Conservation (phyloP, 2,888 invertebrate species). For the Coelinius sp. region DNA sequence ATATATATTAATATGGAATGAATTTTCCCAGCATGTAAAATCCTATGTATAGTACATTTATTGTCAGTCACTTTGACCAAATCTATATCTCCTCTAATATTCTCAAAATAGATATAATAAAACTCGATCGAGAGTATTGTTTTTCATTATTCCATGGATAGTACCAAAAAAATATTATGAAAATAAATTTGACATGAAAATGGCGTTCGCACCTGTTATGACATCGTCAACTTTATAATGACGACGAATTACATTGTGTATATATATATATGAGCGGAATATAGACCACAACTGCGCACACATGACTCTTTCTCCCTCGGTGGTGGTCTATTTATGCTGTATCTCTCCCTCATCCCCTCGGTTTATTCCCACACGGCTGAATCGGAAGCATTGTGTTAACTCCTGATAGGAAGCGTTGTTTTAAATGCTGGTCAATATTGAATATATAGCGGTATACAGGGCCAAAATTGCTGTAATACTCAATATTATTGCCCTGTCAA, state of each 20-base stretch:
- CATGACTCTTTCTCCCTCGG: not conserved
- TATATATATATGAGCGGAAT: too few relatives aligned
- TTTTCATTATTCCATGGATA: too few relatives aligned
- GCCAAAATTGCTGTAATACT: conserved; percentile 11
- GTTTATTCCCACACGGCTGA: not conserved
- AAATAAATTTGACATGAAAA: too few relatives aligned
- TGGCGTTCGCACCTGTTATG: not conserved
- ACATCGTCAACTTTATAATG: not conserved
- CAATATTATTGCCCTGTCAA: conserved; percentile 24
- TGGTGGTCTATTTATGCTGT: not conserved
- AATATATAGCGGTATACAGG: not conserved
- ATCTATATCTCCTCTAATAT: not conserved
- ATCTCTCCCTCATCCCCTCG: not conserved
- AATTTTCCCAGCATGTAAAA: conserved; percentile 5
- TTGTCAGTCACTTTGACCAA: not conserved
- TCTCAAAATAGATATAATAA: not conserved
- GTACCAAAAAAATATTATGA: too few relatives aligned
- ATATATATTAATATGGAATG: not conserved
- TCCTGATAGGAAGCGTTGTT: conserved; percentile 15
- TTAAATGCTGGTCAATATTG: conserved; percentile 28
- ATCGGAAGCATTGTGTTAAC: conserved; percentile 15
- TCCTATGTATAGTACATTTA: not conserved
- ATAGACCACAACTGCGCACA: not conserved
- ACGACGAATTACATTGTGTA: not conserved
- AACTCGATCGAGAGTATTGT: not conserved